Percentiles rank a stretch among this genome's conserved stretches.
phyloP scores from a whole-genome alignment of 2,888 invertebrate genomes.

The Drosophila diplacantha region DNA sequence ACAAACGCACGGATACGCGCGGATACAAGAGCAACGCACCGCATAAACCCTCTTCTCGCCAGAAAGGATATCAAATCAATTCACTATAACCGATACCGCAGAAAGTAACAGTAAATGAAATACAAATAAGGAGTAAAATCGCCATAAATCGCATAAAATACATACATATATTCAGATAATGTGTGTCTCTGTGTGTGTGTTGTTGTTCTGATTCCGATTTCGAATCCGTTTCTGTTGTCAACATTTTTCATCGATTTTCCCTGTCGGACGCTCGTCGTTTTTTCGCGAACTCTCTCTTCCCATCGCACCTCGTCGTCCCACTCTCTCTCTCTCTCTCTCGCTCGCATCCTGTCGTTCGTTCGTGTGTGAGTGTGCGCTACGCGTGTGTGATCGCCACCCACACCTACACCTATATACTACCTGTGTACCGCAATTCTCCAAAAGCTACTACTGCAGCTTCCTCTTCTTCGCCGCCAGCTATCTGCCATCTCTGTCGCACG shows the following conservation, averaged over 20 bases:
- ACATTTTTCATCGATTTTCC: constrained; percentile 58
- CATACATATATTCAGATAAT: constrained; percentile 4
- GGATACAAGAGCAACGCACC: constrained; percentile 38
- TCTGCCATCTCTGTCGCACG: constrained; percentile 50
- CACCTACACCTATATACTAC: constrained; percentile 3
- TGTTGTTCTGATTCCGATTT: constrained; percentile 33
- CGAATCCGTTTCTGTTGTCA: constrained; percentile 44
- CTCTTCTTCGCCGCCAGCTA: constrained; percentile 33
- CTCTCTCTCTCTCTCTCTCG: not conserved
- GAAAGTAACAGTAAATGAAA: not conserved
- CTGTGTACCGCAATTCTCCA: constrained; percentile 20
- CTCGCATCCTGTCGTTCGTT: constrained; percentile 24
- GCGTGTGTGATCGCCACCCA: constrained; percentile 24
- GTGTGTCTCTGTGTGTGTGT: constrained; percentile 41
- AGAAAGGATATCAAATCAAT: constrained; percentile 15
- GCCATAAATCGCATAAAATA: not conserved
- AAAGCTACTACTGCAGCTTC: constrained; percentile 11
- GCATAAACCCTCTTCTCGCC: constrained; percentile 18
- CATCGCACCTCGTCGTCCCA: not conserved
- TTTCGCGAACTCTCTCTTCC: constrained; percentile 33
- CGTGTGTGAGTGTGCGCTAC: constrained; percentile 13
- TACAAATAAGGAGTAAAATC: not conserved
- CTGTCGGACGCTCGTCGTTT: constrained; percentile 49
- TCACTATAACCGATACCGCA: constrained; percentile 3
- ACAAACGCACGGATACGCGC: constrained; percentile 45